phyloP scores from a whole-genome alignment of 2,113 vertebrate species.

The Pterocles gutturalis region DNA sequence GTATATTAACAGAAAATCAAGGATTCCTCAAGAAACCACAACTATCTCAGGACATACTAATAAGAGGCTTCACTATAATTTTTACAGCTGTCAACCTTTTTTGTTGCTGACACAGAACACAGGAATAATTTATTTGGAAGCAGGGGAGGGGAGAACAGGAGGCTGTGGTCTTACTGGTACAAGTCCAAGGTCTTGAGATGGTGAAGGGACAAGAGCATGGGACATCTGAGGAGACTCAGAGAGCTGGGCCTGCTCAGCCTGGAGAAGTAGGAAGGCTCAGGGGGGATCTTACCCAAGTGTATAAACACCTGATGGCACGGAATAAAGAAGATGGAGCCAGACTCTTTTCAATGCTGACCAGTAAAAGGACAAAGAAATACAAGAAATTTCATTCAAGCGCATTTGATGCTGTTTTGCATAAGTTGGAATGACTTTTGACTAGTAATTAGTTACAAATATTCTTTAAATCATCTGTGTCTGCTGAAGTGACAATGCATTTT shows the following conservation, averaged over 20 bases:
- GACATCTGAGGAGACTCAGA: neutral
- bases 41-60: neutral
- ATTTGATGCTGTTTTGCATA: neutral
- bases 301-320: neutral
- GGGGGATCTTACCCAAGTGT: too few relatives aligned
- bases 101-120: neutral
- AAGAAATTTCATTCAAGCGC: neutral
- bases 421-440: neutral
- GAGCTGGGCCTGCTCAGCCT: too few relatives aligned
- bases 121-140: neutral
- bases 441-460: neutral
- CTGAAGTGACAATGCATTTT: fast-evolving
- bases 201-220: too few relatives aligned
- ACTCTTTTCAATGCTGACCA: too few relatives aligned
- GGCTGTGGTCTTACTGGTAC: neutral
- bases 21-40: neutral
- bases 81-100: neutral
- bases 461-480: neutral
- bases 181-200: neutral
- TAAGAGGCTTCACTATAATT: neutral
- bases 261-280: too few relatives aligned
- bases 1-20: neutral
- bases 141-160: neutral
- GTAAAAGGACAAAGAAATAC: neutral
- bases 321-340: neutral